A percentile compares a stretch with the other conserved stretches of the same genome.
Evolutionary conservation across 2,797 vertebrate species (phyloP).

Genomic region (Lacerta bilineata): DNA sequence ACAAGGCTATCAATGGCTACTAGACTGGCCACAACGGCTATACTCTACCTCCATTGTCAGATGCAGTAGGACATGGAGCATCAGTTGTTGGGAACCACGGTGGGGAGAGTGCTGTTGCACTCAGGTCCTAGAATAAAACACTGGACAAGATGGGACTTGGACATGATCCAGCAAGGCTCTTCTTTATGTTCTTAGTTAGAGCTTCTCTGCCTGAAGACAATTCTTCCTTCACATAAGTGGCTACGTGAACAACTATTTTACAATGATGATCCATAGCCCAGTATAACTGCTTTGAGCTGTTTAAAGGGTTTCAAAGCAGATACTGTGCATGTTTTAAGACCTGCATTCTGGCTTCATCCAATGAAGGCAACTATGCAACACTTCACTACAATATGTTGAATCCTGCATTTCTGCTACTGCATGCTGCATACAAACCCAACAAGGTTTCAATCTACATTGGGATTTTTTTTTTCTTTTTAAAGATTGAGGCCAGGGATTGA

Average conservation of each 20-base stretch:
- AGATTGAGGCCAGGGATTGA: not conserved
- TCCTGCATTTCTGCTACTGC: not conserved
- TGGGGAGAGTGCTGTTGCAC: no score
- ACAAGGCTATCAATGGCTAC: no score
- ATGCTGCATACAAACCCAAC: not conserved
- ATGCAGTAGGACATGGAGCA: no score
- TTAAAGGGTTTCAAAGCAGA: not conserved
- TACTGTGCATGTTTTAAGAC: not conserved
- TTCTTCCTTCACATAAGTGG: not conserved
- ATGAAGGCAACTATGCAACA: not conserved
- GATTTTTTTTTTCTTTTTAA: not conserved
- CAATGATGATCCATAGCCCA: not conserved
- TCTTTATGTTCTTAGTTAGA: no score
- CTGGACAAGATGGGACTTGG: no score
- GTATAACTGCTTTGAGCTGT: not conserved
- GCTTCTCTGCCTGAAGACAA: not conserved
- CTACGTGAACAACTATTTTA: not conserved
- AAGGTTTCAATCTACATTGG: not conserved
- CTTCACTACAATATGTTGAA: not conserved
- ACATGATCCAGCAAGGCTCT: no score
- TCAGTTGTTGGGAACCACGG: no score
- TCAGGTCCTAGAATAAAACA: no score
- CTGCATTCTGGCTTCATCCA: not conserved
- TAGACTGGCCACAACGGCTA: no score
- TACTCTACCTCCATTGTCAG: no score